A percentile compares a stretch with the other conserved stretches of the same genome.
Conservation (phyloP, 1,140 invertebrate genomes). For the Sesamia nonagrioides region DNA sequence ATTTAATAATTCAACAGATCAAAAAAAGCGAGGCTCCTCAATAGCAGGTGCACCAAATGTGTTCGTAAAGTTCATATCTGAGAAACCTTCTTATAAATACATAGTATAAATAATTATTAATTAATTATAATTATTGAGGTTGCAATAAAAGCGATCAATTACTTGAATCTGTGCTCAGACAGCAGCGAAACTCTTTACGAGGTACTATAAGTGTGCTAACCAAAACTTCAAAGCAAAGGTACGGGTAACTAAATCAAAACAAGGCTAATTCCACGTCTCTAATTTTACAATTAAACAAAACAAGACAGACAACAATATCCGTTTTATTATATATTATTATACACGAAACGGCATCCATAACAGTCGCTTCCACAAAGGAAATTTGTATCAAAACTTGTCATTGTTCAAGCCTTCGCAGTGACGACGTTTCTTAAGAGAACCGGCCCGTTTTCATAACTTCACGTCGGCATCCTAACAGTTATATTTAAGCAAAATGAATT, state of each 20-base stretch:
- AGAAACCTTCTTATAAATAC: too few species aligned
- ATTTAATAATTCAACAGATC: too few species aligned
- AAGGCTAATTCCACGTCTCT: conserved; percentile 31
- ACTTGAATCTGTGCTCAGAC: too few species aligned
- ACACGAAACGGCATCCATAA: conserved; percentile 65
- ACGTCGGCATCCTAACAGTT: conserved; percentile 40
- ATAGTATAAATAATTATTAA: too few species aligned
- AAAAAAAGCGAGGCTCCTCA: too few species aligned
- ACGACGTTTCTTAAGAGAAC: conserved; percentile 51
- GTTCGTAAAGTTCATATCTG: too few species aligned
- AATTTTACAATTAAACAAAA: conserved; percentile 46
- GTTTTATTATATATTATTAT: conserved; percentile 50
- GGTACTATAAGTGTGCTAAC: background rate
- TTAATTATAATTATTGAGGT: too few species aligned
- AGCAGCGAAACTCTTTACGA: too few species aligned
- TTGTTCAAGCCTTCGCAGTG: conserved; percentile 57
- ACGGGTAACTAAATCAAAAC: conserved; percentile 9
- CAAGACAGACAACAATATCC: conserved; percentile 44
- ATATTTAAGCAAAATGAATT: conserved; percentile 48
- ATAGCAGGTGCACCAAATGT: too few species aligned
- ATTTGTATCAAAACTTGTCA: conserved; percentile 74
- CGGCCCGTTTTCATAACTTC: conserved; percentile 55
- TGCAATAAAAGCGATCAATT: too few species aligned
- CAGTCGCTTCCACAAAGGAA: conserved; percentile 66
- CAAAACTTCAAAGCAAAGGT: background rate